Conservation (phyloP, 1,140 invertebrate species). For the Ceratina japonica region DNA sequence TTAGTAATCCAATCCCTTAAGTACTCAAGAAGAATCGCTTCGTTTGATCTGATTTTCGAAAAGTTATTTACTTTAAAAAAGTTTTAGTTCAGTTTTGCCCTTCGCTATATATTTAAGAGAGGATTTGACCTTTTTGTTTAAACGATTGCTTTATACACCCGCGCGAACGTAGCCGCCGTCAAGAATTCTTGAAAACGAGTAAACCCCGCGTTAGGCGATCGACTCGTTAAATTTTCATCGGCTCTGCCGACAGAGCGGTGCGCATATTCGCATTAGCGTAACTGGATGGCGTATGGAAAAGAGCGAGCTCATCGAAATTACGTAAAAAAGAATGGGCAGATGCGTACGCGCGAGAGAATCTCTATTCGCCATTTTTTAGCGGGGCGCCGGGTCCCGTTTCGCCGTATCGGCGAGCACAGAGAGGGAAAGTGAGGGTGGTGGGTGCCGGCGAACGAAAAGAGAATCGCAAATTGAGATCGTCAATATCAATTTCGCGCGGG, state of each 20-base stretch:
- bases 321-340: neutral
- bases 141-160: too few relatives aligned
- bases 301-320: constrained; percentile 16
- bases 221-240: constrained; percentile 28
- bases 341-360: constrained; percentile 30
- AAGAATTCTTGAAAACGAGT: too few relatives aligned
- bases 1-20: too few relatives aligned
- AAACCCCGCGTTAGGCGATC: too few relatives aligned
- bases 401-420: neutral
- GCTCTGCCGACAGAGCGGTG: neutral
- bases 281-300: constrained; percentile 14
- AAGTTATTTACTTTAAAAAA: too few relatives aligned
- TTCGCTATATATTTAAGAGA: too few relatives aligned
- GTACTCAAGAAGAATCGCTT: too few relatives aligned
- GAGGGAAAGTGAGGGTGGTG: neutral
- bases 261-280: constrained; percentile 23
- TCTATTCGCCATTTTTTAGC: constrained; percentile 23
- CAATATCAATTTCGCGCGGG: constrained; percentile 57
- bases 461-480: constrained; percentile 62
- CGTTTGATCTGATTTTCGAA: too few relatives aligned
- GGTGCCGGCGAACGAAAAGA: constrained; percentile 27
- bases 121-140: too few relatives aligned
- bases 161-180: too few relatives aligned
- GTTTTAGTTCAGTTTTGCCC: too few relatives aligned
- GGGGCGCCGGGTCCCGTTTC: neutral